phyloP scores from a whole-genome alignment of 2,888 invertebrate genomes.

The Julus scandinavius region DNA sequence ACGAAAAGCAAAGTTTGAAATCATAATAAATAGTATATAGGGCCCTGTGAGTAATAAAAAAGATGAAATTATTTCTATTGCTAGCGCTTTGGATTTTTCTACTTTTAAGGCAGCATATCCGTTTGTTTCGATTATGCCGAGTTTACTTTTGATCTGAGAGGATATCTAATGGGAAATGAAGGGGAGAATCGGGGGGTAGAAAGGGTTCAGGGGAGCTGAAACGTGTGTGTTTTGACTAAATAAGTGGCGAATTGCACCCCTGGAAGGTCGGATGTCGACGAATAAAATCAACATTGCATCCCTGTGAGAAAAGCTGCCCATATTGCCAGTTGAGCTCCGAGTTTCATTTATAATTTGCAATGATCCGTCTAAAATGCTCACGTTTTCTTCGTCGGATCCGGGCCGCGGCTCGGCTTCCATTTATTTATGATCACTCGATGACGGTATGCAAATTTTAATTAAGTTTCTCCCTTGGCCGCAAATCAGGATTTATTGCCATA shows the following conservation, averaged over 20 bases:
- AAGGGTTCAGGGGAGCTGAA: background rate
- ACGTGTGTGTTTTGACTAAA: background rate
- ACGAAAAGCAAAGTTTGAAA: background rate
- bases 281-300: background rate
- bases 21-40: background rate
- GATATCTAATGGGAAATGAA: slow-evolving; percentile 26
- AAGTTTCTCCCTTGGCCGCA: slow-evolving; percentile 45
- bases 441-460: slow-evolving; percentile 46
- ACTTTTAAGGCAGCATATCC: background rate
- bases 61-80: slow-evolving; percentile 21
- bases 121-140: slow-evolving; percentile 13
- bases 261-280: background rate
- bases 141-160: background rate
- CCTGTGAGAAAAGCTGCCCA: background rate
- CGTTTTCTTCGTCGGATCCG: background rate
- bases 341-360: background rate
- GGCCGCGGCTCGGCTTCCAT: slow-evolving; percentile 6
- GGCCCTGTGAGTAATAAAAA: slow-evolving; percentile 30
- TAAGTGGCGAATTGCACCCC: background rate
- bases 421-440: slow-evolving; percentile 44
- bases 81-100: background rate
- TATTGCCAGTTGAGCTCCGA: background rate
- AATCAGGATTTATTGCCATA: slow-evolving; percentile 46
- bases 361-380: background rate
- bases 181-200: background rate